Evolutionary conservation across 2,113 vertebrate genomes (phyloP), one percentile per base, ranked within the genome.

Genomic region (Phoenicopterus ruber): DNA sequence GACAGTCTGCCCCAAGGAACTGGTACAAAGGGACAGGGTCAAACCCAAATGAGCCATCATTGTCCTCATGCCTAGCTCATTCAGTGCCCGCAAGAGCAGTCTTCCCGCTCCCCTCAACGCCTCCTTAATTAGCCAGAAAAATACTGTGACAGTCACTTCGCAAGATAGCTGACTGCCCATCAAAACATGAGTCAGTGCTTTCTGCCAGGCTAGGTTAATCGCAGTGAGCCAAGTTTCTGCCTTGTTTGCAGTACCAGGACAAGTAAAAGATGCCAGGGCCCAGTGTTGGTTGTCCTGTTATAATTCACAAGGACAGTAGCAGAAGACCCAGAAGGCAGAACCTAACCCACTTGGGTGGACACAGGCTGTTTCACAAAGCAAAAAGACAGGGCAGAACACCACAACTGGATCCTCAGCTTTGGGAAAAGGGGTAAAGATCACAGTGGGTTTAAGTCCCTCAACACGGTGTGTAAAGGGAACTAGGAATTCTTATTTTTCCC

Each of bases 271-370:
- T 38, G 29, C 7, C 61, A 84, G 77, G 32, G 57, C 26, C 32
- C 59, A 8, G 19, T 57, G 31, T 11, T 72, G 12, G 10, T 32
- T 77, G 16, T 40, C 34, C 71, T 61, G 31, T 50, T 74, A 8
- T 5, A 93, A 58, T 1, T n/a, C 2, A 4, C 17, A 24, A 72
- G 49, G 31, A 70, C 1, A 1, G 5, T 6, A 77, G 40, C 5
- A 17, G 31, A 65, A 67, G 34, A 82, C 13, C 19, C 47, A 86
- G 40, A 88, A 28, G 14, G 62, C 28, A 13, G 20, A 63, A 63
- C 17, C 58, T 34, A 85, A 71, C 10, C 34, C 26, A 47, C 14
- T 2, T 10, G 25, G 24, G 32, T 8, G 11, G 46, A 74, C n/a
- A 46, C 0, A 12, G 9, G 31, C n/a, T 74, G 50, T 29, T 94